Conservation (phyloP, 2,113 vertebrate species). For the Lepus timidus region DNA sequence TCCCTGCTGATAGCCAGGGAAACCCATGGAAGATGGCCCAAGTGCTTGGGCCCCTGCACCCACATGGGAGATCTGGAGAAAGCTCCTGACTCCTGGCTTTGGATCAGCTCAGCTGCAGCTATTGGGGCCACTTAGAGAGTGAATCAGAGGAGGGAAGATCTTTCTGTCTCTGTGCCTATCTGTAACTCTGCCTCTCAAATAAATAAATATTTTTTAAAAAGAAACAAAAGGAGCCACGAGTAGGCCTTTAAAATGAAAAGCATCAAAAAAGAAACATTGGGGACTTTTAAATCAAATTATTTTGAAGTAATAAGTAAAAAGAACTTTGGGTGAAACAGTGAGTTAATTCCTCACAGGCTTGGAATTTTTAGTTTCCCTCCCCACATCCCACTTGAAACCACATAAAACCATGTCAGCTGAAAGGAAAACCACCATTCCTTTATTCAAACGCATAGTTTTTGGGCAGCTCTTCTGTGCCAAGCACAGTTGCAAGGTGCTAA, state of each 20-base stretch:
- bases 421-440: constrained; percentile 1
- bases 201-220: no score
- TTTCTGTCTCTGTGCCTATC: no score
- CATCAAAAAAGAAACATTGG: neutral
- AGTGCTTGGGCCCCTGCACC: no score
- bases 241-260: neutral
- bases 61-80: no score
- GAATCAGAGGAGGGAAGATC: no score
- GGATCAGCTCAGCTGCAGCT: no score
- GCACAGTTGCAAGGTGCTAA: constrained; percentile 8
- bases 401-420: neutral
- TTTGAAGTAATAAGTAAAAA: constrained; percentile 34
- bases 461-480: constrained; percentile 19
- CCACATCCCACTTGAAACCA: neutral
- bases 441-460: neutral
- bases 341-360: constrained; percentile 22
- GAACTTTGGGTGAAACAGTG: neutral
- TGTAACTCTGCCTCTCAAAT: no score
- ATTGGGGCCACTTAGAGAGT: no score
- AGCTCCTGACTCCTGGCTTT: no score
- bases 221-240: neutral
- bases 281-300: constrained; percentile 28
- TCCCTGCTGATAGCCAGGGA: no score
- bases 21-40: no score
- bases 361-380: neutral